These are phyloP conservation scores for Paelopatides confundens DNA, from an alignment of 53 echinoderm and acorn worm genomes.

Conservation along the genomic window DNA sequence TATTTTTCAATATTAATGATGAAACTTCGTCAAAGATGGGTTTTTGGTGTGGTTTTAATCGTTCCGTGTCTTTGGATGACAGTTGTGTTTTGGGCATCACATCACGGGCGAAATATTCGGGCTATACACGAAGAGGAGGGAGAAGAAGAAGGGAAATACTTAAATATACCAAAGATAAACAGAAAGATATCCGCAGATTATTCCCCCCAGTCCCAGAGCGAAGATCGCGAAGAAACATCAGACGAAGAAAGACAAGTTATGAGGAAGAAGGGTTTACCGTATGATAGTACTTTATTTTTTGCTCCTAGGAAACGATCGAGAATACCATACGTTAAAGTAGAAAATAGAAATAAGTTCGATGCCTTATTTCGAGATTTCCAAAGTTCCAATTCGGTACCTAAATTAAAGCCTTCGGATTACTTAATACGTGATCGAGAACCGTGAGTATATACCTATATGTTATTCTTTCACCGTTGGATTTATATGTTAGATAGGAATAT, in stretches of 20 bases:
- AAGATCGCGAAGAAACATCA: not conserved
- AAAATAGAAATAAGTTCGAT: constrained; percentile 68
- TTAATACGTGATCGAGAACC: constrained; percentile 12
- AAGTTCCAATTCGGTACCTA: constrained; percentile 54
- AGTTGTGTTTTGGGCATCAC: not conserved
- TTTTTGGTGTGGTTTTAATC: not conserved
- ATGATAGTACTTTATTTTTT: constrained; percentile 73
- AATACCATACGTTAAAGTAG: constrained; percentile 48
- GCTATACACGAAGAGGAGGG: not conserved
- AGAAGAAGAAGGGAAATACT: not conserved
- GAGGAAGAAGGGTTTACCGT: constrained; percentile 65
- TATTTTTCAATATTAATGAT: not conserved
- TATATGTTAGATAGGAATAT: too few species aligned
- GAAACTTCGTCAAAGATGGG: constrained; percentile 37
- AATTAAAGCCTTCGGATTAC: not conserved
- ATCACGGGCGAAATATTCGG: not conserved
- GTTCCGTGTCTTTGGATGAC: not conserved
- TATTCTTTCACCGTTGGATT: too few species aligned
- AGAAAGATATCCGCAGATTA: constrained; percentile 23
- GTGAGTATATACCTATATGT: constrained; percentile 3
- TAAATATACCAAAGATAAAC: not conserved
- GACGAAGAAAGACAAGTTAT: constrained; percentile 7
- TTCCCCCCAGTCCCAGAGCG: not conserved
- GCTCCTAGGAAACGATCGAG: constrained; percentile 27
- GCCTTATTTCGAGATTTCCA: constrained; percentile 63